Conservation (phyloP, 1,140 invertebrate genomes). For the Limonius californicus region DNA sequence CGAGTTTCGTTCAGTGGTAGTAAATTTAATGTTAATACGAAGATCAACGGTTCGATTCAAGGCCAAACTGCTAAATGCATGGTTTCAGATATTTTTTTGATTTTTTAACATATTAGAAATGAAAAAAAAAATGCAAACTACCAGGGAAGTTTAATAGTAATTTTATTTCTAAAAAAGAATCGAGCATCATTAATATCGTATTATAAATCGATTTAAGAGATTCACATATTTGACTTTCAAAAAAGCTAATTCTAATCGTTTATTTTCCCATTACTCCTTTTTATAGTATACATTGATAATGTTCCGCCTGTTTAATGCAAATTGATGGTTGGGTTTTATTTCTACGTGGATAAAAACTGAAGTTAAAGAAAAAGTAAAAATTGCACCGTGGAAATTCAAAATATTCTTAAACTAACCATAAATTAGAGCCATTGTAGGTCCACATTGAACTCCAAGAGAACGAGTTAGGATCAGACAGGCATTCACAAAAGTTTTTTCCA, state of each 20-base stretch:
- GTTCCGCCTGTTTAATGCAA: background rate
- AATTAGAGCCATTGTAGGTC: background rate
- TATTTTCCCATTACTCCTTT: no score
- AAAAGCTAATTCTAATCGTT: no score
- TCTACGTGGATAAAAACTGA: no score
- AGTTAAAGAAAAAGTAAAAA: background rate
- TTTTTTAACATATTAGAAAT: no score
- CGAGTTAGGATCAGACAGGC: slow-evolving; percentile 8
- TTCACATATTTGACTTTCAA: background rate
- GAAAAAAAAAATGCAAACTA: no score
- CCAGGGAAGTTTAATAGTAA: no score
- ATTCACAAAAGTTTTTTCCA: background rate
- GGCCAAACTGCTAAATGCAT: no score
- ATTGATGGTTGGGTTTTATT: background rate
- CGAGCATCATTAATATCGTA: background rate
- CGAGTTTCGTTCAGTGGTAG: no score
- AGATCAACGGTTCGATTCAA: slow-evolving; percentile 5
- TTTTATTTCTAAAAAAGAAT: no score
- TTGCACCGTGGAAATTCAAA: background rate
- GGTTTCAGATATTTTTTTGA: no score
- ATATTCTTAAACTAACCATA: background rate
- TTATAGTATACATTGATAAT: no score
- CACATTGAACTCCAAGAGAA: background rate
- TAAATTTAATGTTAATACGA: background rate
- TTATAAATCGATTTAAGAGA: slow-evolving; percentile 8